Conservation (phyloP, 2,888 invertebrate genomes). For the Lasioglossum calceatum region DNA sequence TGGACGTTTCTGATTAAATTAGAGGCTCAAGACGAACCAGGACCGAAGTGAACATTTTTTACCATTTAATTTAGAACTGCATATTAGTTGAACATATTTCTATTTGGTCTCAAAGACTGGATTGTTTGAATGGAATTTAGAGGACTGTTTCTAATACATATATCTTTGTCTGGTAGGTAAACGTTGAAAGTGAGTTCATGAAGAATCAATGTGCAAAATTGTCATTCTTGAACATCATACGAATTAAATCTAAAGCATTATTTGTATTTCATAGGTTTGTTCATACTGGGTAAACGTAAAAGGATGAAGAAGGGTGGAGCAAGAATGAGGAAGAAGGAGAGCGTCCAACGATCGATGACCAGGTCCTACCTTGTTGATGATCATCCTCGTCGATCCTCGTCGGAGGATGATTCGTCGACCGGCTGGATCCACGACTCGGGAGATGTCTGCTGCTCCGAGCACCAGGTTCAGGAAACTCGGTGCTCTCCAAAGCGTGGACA, state of each 20-base stretch:
- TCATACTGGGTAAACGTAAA: background rate
- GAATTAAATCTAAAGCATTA: background rate
- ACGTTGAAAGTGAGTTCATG: background rate
- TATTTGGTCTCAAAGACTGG: background rate
- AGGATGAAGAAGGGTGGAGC: background rate
- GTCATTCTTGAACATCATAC: background rate
- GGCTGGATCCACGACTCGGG: slow-evolving; percentile 29
- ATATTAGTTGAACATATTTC: too few species aligned
- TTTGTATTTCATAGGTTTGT: background rate
- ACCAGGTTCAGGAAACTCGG: slow-evolving; percentile 75
- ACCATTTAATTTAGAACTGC: background rate
- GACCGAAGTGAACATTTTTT: background rate
- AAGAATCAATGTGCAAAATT: background rate
- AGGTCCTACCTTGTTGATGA: slow-evolving; percentile 62
- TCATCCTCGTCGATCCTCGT: slow-evolving; percentile 52
- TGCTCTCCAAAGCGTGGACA: slow-evolving; percentile 73
- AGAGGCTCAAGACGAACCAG: background rate
- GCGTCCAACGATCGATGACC: slow-evolving; percentile 14
- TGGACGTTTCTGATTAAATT: background rate
- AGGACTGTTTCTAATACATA: background rate
- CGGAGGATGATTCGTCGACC: slow-evolving; percentile 22
- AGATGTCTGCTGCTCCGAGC: slow-evolving; percentile 29
- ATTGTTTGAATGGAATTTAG: background rate
- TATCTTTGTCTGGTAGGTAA: background rate
- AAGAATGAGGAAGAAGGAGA: background rate